A percentile compares a stretch with the other conserved stretches of the same genome.
Conservation (phyloP, 2,113 vertebrate genomes). For the Mobula hypostoma region DNA sequence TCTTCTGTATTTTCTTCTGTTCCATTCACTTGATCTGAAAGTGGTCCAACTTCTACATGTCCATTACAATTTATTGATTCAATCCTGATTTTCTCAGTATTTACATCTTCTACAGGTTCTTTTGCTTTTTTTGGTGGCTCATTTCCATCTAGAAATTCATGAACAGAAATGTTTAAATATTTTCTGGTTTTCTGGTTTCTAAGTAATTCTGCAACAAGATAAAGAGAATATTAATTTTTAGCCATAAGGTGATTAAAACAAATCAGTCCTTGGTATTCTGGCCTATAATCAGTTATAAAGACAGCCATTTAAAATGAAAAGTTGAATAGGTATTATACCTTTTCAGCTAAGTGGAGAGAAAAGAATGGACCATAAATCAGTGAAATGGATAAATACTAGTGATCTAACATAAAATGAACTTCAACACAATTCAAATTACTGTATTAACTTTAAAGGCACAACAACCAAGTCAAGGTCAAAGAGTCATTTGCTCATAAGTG, state of each 20-base stretch:
- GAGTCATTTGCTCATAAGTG: not conserved
- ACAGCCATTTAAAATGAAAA: not conserved
- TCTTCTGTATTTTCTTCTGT: slow-evolving; percentile 26
- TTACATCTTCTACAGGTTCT: slow-evolving; percentile 24
- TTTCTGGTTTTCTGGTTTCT: not conserved
- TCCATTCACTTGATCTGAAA: slow-evolving; percentile 27
- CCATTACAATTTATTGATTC: slow-evolving; percentile 30
- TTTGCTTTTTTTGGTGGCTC: not conserved
- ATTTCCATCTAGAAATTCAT: slow-evolving; percentile 6
- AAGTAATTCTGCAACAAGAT: not conserved
- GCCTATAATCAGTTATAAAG: not conserved
- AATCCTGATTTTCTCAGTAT: slow-evolving; percentile 8
- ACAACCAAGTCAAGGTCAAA: not conserved
- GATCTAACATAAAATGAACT: not conserved
- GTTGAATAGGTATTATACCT: not conserved
- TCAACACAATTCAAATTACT: not conserved
- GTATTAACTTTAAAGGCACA: not conserved
- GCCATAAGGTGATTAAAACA: not conserved
- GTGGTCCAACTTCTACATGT: slow-evolving; percentile 32
- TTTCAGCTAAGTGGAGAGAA: not conserved
- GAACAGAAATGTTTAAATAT: not conserved
- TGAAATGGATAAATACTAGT: not conserved
- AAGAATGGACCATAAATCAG: not conserved
- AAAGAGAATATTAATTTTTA: not conserved
- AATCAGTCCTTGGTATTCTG: not conserved